Evolutionary conservation across 2,888 invertebrate species (phyloP), one percentile per base, ranked within the genome.

Genomic region (Caenorhabditis uteleia): DNA sequence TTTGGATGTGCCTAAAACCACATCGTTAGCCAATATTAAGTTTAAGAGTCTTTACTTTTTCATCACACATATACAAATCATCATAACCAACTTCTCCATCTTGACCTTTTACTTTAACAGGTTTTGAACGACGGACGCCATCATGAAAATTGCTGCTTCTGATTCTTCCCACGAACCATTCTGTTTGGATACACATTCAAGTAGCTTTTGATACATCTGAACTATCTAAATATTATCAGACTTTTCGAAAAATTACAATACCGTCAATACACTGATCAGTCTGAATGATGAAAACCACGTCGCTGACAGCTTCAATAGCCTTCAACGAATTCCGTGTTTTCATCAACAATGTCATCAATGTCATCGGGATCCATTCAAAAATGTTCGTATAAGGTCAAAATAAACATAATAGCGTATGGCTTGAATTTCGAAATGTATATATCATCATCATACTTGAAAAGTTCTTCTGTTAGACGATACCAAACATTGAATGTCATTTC

Each of bases 271-370:
- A 93, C 29, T 90, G 89, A 62, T 91, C 90, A 27, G 94, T 93
- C 1, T 95, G 94, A 64, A 95, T 91, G 51, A 97, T 91, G 85
- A 95, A 97, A 38, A 94, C 92, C 42, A 97, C 92, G 84, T 98
- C 97, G 84, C 94, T 93, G 68, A 97, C 91, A 56, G 97, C 86
- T 83, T 97, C 95, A 27, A 91, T 31, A 3, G 67, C 74, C 49
- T 75, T 71, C 90, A 56, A 88, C 88, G 88, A 95, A 93, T 51
- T 86, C 86, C 80, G 92, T 92, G 0, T 89, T 89, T 54, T 91
- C 90, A 65, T 91, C 90, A 2, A 92, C 88, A 42, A 93, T 85
- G 20, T 91, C 91, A 55, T 93, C 88, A 87, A 88, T 91, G 91
- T 59, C 55, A 84, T 97, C 97, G 0, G 93, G 90, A 80, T 98